Base-by-base conservation (phyloP, 2,888 invertebrate genomes). In the Drosophila kanekoi region DNA sequence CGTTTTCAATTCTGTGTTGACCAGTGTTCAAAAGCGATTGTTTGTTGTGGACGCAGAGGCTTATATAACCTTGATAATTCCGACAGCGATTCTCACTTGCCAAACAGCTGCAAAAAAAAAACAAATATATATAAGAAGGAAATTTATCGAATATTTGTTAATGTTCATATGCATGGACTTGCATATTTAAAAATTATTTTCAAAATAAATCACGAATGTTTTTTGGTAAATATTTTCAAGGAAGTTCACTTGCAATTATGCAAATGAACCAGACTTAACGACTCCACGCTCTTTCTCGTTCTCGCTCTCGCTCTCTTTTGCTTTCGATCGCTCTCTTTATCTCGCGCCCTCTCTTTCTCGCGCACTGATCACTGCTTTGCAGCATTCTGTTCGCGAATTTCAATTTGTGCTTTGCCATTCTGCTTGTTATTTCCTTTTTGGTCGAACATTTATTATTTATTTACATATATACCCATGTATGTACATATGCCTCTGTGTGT, bases 51-150 rank as follows among this genome's bases (percentile, higher is more conserved):
- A 47, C 59, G 69, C 58, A 52, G 58, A 41, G 28, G 53, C 56
- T 85, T 82, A 74, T 86, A 79, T 82, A 85, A 87, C 85, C 82
- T 85, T 85, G 81, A 82, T 74, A 77, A 62, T 72, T 77, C 47
- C 45, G 33, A 57, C 59, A 38, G 4, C 33, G 32, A 48, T 72
- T 72, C 61, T 61, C 40, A 6, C 40, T 38, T 38, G n/a, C 48
- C 35, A 40, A 76, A 83, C 87, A 83, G 87, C 83, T 81, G 84
- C 61, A 28, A 70, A 72, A 52, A 47, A 51, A 18, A 35, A 48
- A 40, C n/a, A n/a, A n/a, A n/a, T n/a, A n/a, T n/a, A n/a, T 28
- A 37, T n/a, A 49, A 49, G 35, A 52, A 43, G 32, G 33, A 23
- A 35, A 59, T 68, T 49, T 64, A 48, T 65, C 65, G 47, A 72